These are phyloP conservation scores for Nesometra sesokonis DNA, from an alignment of 35 echinoderm and acorn worm genomes.

Conservation along the genomic window DNA sequence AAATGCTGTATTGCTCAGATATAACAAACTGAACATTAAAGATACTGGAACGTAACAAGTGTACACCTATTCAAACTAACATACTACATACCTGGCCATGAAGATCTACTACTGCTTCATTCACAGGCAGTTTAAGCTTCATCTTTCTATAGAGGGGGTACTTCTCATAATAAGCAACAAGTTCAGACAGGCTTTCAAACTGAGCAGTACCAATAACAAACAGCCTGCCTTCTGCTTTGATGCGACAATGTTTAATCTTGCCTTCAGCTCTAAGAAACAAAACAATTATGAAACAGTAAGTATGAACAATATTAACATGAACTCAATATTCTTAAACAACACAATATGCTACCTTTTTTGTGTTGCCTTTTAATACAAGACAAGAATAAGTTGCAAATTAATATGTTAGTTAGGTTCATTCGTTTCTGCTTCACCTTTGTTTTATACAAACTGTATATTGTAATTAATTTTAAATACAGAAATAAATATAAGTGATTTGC, in stretches of 20 bases:
- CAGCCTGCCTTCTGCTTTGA: constrained; percentile 88
- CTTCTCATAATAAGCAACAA: constrained; percentile 88
- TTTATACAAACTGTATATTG: no score
- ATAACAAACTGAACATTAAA: no score
- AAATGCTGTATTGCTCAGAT: no score
- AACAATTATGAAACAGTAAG: neutral
- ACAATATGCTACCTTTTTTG: no score
- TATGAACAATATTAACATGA: neutral
- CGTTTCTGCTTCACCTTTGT: no score
- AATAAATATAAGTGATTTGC: no score
- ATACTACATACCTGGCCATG: constrained; percentile 59
- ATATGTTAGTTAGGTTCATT: no score
- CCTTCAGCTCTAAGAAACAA: constrained; percentile 80
- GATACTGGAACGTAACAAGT: no score
- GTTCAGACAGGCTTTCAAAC: constrained; percentile 89
- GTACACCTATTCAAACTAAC: no score
- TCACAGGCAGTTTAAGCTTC: constrained; percentile 87
- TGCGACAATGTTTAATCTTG: constrained; percentile 98
- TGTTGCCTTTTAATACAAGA: no score
- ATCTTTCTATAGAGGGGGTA: constrained; percentile 90
- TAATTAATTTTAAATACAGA: no score
- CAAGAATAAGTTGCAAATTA: no score
- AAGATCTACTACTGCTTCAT: constrained; percentile 57
- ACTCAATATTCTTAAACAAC: neutral
- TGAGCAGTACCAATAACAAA: constrained; percentile 93